Evolutionary conservation across 2,888 invertebrate species (phyloP).

Genomic region (Agrotis clavis): DNA sequence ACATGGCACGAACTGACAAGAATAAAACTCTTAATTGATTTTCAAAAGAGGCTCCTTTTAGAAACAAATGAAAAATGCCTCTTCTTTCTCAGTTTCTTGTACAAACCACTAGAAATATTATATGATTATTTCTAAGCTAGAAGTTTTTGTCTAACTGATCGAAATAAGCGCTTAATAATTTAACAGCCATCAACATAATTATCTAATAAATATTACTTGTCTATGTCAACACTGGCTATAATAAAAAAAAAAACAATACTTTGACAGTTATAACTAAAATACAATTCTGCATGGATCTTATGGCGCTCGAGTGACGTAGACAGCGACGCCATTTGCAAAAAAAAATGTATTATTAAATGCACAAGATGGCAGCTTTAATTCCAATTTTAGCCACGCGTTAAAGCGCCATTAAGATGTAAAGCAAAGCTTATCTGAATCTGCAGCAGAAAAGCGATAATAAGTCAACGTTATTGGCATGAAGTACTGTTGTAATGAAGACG

Average conservation of each 20-base stretch:
- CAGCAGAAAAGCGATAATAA: conserved; percentile 42
- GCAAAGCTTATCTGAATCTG: conserved; percentile 43
- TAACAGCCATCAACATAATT: not conserved
- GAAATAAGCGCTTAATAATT: not conserved
- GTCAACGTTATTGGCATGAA: conserved; percentile 48
- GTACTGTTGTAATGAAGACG: conserved; percentile 41
- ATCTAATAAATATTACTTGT: not conserved
- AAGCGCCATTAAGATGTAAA: conserved; percentile 26
- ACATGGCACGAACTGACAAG: conserved; percentile 10
- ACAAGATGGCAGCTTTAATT: not conserved
- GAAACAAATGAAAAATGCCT: not conserved
- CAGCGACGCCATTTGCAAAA: not conserved
- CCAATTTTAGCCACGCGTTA: not conserved
- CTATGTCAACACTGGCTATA: not conserved
- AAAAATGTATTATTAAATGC: not conserved
- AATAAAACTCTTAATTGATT: not conserved
- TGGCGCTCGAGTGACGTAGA: not conserved
- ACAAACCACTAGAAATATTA: too few relatives aligned
- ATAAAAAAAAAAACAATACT: not conserved
- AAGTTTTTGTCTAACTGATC: not conserved
- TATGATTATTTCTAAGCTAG: not conserved
- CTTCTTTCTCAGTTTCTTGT: too few relatives aligned
- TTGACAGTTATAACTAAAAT: not conserved
- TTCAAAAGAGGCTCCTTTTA: not conserved
- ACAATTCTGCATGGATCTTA: not conserved